Evolutionary conservation across 2,113 vertebrate genomes (phyloP).

Genomic region (Zeus faber): DNA sequence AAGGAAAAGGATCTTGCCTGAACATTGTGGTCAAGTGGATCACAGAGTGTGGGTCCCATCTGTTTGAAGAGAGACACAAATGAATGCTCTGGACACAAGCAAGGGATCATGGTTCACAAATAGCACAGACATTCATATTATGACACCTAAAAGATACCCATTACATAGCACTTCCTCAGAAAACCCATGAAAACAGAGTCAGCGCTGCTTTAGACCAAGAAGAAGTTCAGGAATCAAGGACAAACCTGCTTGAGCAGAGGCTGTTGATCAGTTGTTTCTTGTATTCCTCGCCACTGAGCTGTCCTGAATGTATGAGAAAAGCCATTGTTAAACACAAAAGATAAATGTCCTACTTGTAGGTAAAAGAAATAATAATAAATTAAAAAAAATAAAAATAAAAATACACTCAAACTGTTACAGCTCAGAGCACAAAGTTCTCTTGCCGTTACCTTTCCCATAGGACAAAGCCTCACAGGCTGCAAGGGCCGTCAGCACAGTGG

Average conservation of each 20-base stretch:
- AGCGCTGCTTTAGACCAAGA: too few species aligned
- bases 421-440: not conserved
- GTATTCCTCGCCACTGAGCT: constrained; percentile 88
- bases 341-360: not conserved
- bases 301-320: constrained; percentile 67
- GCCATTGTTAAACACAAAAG: not conserved
- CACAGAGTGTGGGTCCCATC: constrained; percentile 86
- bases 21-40: constrained; percentile 94
- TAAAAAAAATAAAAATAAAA: not conserved
- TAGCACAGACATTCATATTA: too few species aligned
- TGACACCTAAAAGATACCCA: too few species aligned
- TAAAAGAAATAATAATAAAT: too few species aligned
- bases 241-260: constrained; percentile 93
- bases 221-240: too few species aligned
- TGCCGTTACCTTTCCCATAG: constrained; percentile 85
- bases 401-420: not conserved
- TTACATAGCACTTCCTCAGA: too few species aligned
- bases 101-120: too few species aligned
- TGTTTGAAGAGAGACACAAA: constrained; percentile 57
- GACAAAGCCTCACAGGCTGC: constrained; percentile 79
- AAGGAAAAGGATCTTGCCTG: constrained; percentile 80
- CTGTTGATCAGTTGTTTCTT: constrained; percentile 94
- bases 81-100: too few species aligned
- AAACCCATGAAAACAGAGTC: too few species aligned
- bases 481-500: constrained; percentile 85